Evolutionary conservation across 2,888 invertebrate species (phyloP), one percentile per base, ranked within the genome.

Genomic region (Autographa gamma): DNA sequence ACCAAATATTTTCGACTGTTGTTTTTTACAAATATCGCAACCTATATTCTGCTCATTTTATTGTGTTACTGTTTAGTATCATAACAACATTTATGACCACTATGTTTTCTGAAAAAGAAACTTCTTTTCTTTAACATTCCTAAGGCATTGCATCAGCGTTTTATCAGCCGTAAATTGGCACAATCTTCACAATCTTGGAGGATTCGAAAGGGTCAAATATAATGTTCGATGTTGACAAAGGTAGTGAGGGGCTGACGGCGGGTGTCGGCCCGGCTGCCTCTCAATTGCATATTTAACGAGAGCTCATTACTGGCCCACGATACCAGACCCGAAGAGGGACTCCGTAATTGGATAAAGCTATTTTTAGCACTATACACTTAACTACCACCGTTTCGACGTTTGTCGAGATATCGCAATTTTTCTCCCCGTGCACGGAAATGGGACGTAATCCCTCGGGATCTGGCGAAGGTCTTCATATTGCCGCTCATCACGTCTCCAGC

Each of bases 241-340:
- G 70, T 71, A 69, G 68, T 78, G 64, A 76, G 71, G 79, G 77
- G 68, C 59, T 43, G 65, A 62, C 77, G 66, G 43, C 60, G 63
- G 66, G 59, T 66, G 69, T 69, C 63, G 56, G 60, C 64, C 66
- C 62, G 68, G 34, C 48, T 60, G 60, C 31, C 56, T 79, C 74
- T 76, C 80, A 84, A 86, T 87, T 92, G 89, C 89, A 92, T 92
- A 88, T 91, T 92, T 91, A 91, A 92, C 86, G 88, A 89, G 86
- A 81, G 77, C 84, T 86, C 82, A 80, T 86, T 86, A 88, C 87
- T 89, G 86, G 72, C 85, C 79, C 31, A 66, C 68, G 69, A 77
- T 76, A 82, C 71, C 72, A 69, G 78, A 66, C 64, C 67, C 73
- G 67, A 67, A 76, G 63, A 70, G 77, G 65, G 61, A 76, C 61